Conservation (phyloP, 2,113 vertebrate genomes). For the Pollachius pollachius region DNA sequence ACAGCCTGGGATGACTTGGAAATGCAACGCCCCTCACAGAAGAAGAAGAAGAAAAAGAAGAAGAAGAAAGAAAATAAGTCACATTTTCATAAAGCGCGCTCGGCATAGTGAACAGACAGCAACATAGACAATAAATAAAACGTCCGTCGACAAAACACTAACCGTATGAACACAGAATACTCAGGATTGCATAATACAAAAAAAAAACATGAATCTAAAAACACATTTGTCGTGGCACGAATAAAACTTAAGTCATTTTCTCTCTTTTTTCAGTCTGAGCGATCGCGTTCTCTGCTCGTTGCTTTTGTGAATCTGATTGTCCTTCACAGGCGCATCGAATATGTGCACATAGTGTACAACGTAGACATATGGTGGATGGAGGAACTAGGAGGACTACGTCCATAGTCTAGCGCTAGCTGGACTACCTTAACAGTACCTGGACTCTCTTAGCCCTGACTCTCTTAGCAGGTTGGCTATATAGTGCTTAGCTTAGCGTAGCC, state of each 20-base stretch:
- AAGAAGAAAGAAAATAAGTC: constrained; percentile 40
- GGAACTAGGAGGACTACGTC: not conserved
- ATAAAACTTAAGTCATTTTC: constrained; percentile 57
- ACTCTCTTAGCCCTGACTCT: constrained; percentile 50
- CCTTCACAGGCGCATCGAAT: constrained; percentile 71
- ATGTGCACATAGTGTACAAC: constrained; percentile 61
- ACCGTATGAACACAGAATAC: constrained; percentile 59
- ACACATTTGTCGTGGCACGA: constrained; percentile 74
- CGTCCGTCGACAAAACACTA: constrained; percentile 60
- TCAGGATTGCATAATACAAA: constrained; percentile 73
- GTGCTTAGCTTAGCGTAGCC: constrained; percentile 47
- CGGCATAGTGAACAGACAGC: constrained; percentile 71
- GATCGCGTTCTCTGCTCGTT: constrained; percentile 65
- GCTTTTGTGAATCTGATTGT: constrained; percentile 77
- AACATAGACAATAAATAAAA: constrained; percentile 78
- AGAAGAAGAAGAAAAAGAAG: constrained; percentile 35
- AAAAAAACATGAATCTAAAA: constrained; percentile 45
- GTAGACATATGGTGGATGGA: constrained; percentile 52
- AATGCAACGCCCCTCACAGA: constrained; percentile 67
- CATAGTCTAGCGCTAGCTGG: not conserved
- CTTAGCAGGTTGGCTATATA: constrained; percentile 10
- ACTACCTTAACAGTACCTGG: constrained; percentile 54
- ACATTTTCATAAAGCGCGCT: constrained; percentile 73
- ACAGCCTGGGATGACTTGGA: constrained; percentile 60
- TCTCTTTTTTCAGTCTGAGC: constrained; percentile 57